Conservation (phyloP, 2,888 invertebrate species). For the Cantharis rufa region DNA sequence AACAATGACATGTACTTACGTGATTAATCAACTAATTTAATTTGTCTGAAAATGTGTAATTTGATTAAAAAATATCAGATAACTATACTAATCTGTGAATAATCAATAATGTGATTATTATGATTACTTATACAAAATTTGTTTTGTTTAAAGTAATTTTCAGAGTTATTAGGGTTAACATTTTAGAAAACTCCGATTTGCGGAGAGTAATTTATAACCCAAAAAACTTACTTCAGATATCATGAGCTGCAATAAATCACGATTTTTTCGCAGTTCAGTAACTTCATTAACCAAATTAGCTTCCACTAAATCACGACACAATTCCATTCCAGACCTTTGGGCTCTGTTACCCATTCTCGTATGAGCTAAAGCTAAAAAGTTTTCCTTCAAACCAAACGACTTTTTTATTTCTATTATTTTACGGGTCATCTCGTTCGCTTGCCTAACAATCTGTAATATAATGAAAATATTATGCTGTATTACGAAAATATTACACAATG, state of each 20-base stretch:
- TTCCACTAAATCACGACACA: slow-evolving; percentile 82
- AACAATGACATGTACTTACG: too few relatives aligned
- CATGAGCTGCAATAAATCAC: slow-evolving; percentile 63
- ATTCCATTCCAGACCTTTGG: slow-evolving; percentile 78
- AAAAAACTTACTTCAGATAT: slow-evolving; percentile 12
- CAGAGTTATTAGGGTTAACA: background rate
- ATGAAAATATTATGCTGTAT: background rate
- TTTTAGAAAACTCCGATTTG: background rate
- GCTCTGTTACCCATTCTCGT: slow-evolving; percentile 81
- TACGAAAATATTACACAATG: background rate
- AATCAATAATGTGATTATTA: too few relatives aligned
- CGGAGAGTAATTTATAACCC: background rate
- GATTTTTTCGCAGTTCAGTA: slow-evolving; percentile 68
- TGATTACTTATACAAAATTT: background rate
- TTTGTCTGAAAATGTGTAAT: too few relatives aligned
- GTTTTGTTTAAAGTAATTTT: background rate
- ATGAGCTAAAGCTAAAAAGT: slow-evolving; percentile 79
- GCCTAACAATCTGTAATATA: slow-evolving; percentile 60
- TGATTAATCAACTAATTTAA: too few relatives aligned
- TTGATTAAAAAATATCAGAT: too few relatives aligned
- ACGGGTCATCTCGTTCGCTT: slow-evolving; percentile 75
- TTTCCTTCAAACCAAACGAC: slow-evolving; percentile 80
- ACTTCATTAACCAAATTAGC: slow-evolving; percentile 73
- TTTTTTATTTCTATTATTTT: slow-evolving; percentile 77
- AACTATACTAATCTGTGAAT: too few relatives aligned